Conservation (phyloP, 2,888 invertebrate genomes). For the Drosophila affinis region DNA sequence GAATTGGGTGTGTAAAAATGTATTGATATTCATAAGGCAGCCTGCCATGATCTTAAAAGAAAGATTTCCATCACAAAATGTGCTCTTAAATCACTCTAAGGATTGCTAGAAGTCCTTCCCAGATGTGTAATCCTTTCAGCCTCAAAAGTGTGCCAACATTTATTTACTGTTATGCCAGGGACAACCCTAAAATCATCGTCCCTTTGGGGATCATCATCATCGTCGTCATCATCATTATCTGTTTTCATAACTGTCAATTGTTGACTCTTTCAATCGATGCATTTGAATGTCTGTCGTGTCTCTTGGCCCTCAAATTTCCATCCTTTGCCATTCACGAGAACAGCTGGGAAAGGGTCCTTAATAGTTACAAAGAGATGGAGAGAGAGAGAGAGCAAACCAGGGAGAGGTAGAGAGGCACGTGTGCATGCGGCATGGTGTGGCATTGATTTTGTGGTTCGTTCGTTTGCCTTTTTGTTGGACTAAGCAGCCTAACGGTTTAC, state of each 20-base stretch:
- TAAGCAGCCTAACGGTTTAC: slow-evolving; percentile 62
- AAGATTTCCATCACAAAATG: not conserved
- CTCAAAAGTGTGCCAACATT: slow-evolving; percentile 35
- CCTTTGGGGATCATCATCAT: slow-evolving; percentile 31
- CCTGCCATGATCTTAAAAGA: not conserved
- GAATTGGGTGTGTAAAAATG: no score
- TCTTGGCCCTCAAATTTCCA: slow-evolving; percentile 18
- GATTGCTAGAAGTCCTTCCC: not conserved
- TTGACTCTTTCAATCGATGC: slow-evolving; percentile 67
- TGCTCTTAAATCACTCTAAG: not conserved
- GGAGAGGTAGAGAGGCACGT: slow-evolving; percentile 39
- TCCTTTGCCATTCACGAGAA: slow-evolving; percentile 55
- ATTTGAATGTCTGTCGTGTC: slow-evolving; percentile 52
- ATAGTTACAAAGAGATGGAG: slow-evolving; percentile 9
- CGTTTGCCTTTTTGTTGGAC: slow-evolving; percentile 26
- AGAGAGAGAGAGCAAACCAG: slow-evolving; percentile 10
- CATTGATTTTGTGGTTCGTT: slow-evolving; percentile 56
- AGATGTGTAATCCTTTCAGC: slow-evolving; percentile 13
- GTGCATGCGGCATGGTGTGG: slow-evolving; percentile 39
- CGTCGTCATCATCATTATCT: slow-evolving; percentile 61
- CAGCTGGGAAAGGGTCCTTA: slow-evolving; percentile 41
- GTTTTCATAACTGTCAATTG: slow-evolving; percentile 78
- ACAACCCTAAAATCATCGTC: slow-evolving; percentile 21
- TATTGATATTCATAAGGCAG: no score
- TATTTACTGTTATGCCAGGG: slow-evolving; percentile 21